Percentiles rank a stretch among this genome's conserved stretches.
phyloP scores from a whole-genome alignment of 1,140 invertebrate genomes.

The Scaptomyza montana region DNA sequence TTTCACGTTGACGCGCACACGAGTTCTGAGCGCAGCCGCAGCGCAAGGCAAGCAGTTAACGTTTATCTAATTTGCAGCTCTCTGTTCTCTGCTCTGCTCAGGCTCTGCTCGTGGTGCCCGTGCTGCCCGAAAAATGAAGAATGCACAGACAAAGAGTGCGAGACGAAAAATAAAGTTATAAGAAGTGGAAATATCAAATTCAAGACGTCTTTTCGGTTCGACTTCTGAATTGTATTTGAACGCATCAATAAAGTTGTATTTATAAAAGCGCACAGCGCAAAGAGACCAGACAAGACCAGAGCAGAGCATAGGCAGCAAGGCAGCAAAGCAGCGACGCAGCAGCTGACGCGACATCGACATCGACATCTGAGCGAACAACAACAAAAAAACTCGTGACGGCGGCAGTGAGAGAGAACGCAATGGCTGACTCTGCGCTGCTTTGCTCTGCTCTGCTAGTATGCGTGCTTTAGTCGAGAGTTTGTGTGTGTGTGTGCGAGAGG shows the following conservation, averaged over 20 bases:
- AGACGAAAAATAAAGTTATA: conserved; percentile 9
- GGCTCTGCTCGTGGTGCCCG: conserved; percentile 15
- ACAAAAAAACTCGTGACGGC: conserved; percentile 13
- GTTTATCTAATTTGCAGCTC: conserved; percentile 46
- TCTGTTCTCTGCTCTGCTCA: conserved; percentile 7
- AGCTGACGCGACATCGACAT: conserved; percentile 38
- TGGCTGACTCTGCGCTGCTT: conserved; percentile 39
- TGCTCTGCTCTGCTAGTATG: conserved; percentile 4
- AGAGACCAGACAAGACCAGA: conserved; percentile 37
- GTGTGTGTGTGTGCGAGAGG: conserved; percentile 6
- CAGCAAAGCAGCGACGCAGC: conserved; percentile 39
- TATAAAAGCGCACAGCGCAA: conserved; percentile 66
- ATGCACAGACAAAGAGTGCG: conserved; percentile 10
- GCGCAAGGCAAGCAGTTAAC: conserved; percentile 53
- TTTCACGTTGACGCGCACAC: conserved; percentile 74
- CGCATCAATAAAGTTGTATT: conserved; percentile 75
- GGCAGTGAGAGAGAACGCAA: conserved; percentile 43
- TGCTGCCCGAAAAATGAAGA: conserved; percentile 19
- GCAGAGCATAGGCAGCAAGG: conserved; percentile 32
- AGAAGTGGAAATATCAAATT: conserved; percentile 45
- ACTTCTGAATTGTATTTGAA: conserved; percentile 57
- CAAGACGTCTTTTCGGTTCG: conserved; percentile 55
- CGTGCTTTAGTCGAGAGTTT: conserved; percentile 5
- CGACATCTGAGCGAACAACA: conserved; percentile 39
- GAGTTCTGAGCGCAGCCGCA: conserved; percentile 72